Evolutionary conservation across 2,888 invertebrate genomes (phyloP).

Genomic region (Drosophila neotestacea): DNA sequence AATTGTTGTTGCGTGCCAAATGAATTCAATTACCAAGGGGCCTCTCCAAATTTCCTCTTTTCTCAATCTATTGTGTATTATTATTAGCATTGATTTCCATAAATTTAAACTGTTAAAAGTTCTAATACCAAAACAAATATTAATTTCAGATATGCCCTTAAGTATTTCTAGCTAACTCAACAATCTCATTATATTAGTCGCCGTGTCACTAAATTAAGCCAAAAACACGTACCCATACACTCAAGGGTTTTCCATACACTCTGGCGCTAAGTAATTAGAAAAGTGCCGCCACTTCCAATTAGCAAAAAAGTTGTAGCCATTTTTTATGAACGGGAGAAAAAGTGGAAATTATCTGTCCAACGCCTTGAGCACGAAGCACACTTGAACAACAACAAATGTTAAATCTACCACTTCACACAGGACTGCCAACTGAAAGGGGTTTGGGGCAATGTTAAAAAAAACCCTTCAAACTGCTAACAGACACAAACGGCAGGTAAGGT

Average conservation of each 20-base stretch:
- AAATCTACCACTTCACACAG: conserved; percentile 41
- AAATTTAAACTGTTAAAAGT: background rate
- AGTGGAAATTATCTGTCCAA: conserved; percentile 28
- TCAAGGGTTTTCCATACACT: conserved; percentile 40
- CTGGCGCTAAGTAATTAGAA: conserved; percentile 67
- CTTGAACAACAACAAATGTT: conserved; percentile 56
- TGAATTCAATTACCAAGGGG: conserved; percentile 37
- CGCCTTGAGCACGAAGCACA: conserved; percentile 70
- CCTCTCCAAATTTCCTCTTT: background rate
- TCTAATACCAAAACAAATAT: background rate
- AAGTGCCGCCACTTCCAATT: conserved; percentile 59
- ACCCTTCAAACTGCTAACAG: conserved; percentile 43
- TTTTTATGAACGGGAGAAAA: conserved; percentile 19
- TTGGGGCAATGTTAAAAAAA: conserved; percentile 7
- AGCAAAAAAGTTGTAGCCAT: conserved; percentile 56
- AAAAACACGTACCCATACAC: conserved; percentile 62
- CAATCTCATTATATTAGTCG: conserved; percentile 2
- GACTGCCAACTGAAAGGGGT: background rate
- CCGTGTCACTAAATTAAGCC: conserved; percentile 53
- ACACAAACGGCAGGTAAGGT: background rate
- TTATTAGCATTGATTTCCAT: conserved; percentile 7
- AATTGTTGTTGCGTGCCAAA: conserved; percentile 61
- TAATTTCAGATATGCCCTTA: background rate
- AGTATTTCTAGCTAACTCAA: background rate
- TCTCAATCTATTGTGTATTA: background rate